Percentiles rank a stretch among this genome's conserved stretches.
phyloP scores from a whole-genome alignment of 2,113 vertebrate genomes.

The Bucco capensis region DNA sequence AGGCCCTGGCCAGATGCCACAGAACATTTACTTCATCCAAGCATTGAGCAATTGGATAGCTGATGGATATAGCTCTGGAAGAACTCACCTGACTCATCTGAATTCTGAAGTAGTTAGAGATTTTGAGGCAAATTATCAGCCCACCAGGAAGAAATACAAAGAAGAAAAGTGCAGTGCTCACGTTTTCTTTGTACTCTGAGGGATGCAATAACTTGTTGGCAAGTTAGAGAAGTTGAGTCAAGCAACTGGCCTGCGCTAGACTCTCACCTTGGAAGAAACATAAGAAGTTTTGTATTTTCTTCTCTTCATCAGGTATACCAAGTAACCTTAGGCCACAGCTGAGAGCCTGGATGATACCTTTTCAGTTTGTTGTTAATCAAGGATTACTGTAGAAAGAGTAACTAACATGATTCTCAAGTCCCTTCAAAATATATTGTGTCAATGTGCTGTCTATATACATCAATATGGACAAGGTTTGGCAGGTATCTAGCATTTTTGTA shows the following conservation, averaged over 20 bases:
- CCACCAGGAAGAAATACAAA: neutral
- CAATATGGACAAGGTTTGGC: rapidly evolving
- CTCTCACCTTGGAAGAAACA: neutral
- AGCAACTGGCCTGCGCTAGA: neutral
- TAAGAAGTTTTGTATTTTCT: neutral
- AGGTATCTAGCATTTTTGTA: neutral
- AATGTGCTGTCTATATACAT: rapidly evolving
- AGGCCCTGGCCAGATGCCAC: neutral
- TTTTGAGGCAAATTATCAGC: neutral
- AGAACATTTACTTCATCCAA: neutral
- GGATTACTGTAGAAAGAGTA: neutral
- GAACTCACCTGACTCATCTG: neutral
- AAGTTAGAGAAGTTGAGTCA: rapidly evolving
- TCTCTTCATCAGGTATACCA: neutral
- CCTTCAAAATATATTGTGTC: neutral
- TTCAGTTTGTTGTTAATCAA: neutral
- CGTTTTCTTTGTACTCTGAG: neutral
- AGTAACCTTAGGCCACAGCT: neutral
- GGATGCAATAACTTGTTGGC: neutral
- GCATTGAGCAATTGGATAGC: neutral
- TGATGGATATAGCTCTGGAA: neutral
- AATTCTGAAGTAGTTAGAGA: neutral
- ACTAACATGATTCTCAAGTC: neutral
- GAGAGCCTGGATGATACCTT: neutral
- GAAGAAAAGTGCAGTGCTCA: neutral